Percentiles rank a stretch among this genome's conserved stretches.
These are phyloP conservation scores for Orius laevigatus DNA, from an alignment of 1,140 invertebrate species.

Conservation along the genomic window DNA sequence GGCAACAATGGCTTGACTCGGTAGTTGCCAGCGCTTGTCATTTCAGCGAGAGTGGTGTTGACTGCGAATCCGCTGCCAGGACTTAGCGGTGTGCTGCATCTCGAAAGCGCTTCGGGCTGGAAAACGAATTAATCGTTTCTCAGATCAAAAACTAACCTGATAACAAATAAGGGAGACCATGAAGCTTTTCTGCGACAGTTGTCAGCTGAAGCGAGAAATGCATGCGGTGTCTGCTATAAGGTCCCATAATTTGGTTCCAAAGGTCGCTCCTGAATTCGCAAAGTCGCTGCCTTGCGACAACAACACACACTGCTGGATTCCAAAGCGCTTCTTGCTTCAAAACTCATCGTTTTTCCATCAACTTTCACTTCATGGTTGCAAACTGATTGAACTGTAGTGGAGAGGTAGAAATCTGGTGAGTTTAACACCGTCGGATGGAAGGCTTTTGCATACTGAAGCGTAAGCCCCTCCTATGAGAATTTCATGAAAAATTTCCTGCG, in stretches of 20 bases:
- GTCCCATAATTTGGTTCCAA: constrained; percentile 66
- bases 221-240: constrained; percentile 38
- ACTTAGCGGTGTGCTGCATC: constrained; percentile 65
- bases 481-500: constrained; percentile 53
- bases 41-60: constrained; percentile 19
- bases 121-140: no score
- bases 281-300: constrained; percentile 61
- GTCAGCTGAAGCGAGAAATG: constrained; percentile 42
- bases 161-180: constrained; percentile 62
- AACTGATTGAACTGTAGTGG: constrained; percentile 37
- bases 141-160: no score
- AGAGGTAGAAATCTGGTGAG: constrained; percentile 47
- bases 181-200: constrained; percentile 55
- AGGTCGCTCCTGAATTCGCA: constrained; percentile 61
- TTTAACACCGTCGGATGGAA: constrained; percentile 51
- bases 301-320: constrained; percentile 63
- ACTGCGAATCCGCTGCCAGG: constrained; percentile 34
- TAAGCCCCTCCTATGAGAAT: constrained; percentile 55
- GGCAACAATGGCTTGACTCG: constrained; percentile 32
- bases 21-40: constrained; percentile 2
- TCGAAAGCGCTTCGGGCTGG: constrained; percentile 63
- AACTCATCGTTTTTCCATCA: constrained; percentile 28
- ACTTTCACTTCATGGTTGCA: constrained; percentile 22
- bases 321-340: constrained; percentile 52
- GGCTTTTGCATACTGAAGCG: constrained; percentile 47